Evolutionary conservation across 2,113 vertebrate species (phyloP).

Genomic region (Oncorhynchus keta): DNA sequence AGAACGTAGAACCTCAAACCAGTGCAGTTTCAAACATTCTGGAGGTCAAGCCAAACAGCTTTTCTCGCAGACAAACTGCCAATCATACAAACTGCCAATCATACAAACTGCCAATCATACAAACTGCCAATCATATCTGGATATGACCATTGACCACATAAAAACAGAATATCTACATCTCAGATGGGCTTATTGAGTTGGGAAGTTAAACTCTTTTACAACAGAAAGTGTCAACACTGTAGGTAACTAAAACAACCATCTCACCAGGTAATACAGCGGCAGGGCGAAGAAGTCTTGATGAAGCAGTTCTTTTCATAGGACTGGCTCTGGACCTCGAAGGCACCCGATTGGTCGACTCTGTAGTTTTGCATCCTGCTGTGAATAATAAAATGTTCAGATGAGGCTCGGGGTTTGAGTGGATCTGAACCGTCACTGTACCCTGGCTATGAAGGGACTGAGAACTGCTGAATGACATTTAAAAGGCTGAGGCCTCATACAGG

Average conservation of each 20-base stretch:
- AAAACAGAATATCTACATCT: background rate
- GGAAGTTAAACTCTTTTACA: background rate
- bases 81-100: background rate
- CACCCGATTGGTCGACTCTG: constrained; percentile 33
- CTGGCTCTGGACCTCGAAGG: constrained; percentile 13
- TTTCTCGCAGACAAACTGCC: background rate
- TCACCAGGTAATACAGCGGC: constrained; percentile 50
- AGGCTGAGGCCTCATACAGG: background rate
- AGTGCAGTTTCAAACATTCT: background rate
- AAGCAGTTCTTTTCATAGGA: constrained; percentile 37
- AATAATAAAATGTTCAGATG: constrained; percentile 30
- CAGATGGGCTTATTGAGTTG: background rate
- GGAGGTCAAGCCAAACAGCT: background rate
- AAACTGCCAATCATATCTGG: background rate
- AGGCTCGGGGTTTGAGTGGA: constrained; percentile 22
- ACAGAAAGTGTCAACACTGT: background rate
- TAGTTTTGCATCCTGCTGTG: constrained; percentile 48
- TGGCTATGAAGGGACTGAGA: background rate
- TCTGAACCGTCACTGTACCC: constrained; percentile 24
- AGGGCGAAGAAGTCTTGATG: constrained; percentile 26
- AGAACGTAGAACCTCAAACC: too few relatives aligned
- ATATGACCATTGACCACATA: background rate
- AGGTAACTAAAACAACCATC: background rate
- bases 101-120: background rate
- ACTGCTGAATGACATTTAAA: background rate